Base-by-base conservation (phyloP, 2,888 invertebrate genomes). In the Amphipoea oculea region DNA sequence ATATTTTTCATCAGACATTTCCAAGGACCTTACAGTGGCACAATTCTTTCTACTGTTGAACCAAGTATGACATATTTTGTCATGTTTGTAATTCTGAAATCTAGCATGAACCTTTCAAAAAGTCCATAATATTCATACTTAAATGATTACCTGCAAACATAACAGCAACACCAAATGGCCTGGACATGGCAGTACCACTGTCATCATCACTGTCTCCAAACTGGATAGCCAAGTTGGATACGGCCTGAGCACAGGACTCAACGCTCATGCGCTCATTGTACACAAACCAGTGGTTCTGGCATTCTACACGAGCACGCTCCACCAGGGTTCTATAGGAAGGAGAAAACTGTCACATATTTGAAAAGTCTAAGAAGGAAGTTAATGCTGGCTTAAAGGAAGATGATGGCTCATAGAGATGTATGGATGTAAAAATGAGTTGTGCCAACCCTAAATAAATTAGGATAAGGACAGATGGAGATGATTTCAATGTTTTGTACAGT, bases 81-180 rank as follows among this genome's bases (percentile, higher is more conserved):
- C 11, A 57, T 57, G 4, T 23, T 54, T 54, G 54, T 54, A 23
- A n/a, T 57, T 57, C 23, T 57, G 23, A 71, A n/a, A 71, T 17
- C 14, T 70, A 70, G 14, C 23, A 36, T 1, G 17, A 54, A 40
- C n/a, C 17, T 23, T n/a, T 17, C n/a, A 71, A n/a, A 12, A 20
- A 62, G 12, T 60, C 20, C 20, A 71, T 17, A n/a, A 6, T 4
- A 42, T 40, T n/a, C 5, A 57, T 36, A 60, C 12, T 76, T 17
- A 12, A 75, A 23, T 57, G 6, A 23, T 20, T 89, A 94, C 98
- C 99, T 89, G 99, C 99, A 97, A 99, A 99, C 90, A 99, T 97
- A 93, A 99, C 98, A 40, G 99, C 99, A 36, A 99, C 99, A 83
- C 99, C 99, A 97, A 99, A 99, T 6, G 99, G 99, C 83, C 99